Evolutionary conservation across 2,797 vertebrate genomes (phyloP), one percentile per base, ranked within the genome.

Genomic region (Salarias fasciatus): DNA sequence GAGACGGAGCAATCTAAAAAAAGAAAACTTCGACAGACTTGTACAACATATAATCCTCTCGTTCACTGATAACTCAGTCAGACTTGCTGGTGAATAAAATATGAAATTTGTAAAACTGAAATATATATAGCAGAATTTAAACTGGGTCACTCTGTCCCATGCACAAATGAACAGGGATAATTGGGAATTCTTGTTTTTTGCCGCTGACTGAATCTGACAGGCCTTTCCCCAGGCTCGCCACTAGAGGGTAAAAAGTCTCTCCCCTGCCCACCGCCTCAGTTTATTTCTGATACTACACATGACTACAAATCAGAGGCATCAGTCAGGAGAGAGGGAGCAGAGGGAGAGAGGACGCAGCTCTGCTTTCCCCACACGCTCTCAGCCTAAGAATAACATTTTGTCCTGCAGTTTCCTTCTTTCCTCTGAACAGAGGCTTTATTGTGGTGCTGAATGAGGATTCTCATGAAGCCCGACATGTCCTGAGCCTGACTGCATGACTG

Each of bases 181-280:
- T 74, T 83, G 82, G 72, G 53, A 60, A 55, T 70, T 69, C 12
- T 48, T 66, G 57, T 42, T 36, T n/a, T n/a, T 37, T 1, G 40
- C 8, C 18, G 37, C 48, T 63, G 62, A 86, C 70, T 70, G 40
- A 49, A 50, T 66, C 45, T 80, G 77, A 86, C 75, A 79, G 61
- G 59, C 37, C 2, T 69, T 84, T 85, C 73, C 65, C 61, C 35
- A n/a, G 65, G 73, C 68, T 79, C 78, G 59, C 86, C 84, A 87
- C 85, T 85, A 88, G 82, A 85, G 83, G 86, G 83, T 69, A 76
- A 83, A 24, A 79, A 67, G 59, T 63, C 69, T 53, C 69, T 64
- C 42, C 35, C 66, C 66, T 58, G 18, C 45, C 47, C 50, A 30
- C 52, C 53, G 61, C 54, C 54, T 55, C 37, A 13, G 47, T 75